Evolutionary conservation across 2,797 vertebrate species (phyloP).

Genomic region (Spea hammondii): DNA sequence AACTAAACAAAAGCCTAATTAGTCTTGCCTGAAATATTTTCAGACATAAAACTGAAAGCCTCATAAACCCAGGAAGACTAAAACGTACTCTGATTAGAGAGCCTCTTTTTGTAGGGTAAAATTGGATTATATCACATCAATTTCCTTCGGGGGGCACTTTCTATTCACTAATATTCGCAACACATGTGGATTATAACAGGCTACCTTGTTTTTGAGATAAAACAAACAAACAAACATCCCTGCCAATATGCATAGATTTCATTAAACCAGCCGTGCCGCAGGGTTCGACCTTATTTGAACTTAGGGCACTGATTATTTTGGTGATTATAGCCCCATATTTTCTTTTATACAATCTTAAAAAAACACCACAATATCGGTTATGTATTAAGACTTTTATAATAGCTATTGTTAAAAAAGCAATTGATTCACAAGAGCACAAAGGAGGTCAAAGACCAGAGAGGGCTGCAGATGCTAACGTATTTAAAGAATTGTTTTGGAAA

Average conservation of each 20-base stretch:
- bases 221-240: conserved; percentile 48
- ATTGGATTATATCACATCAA: conserved; percentile 64
- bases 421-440: background rate
- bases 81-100: conserved; percentile 67
- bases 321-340: background rate
- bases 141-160: conserved; percentile 63
- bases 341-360: too few relatives aligned
- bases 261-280: conserved; percentile 58
- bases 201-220: conserved; percentile 72
- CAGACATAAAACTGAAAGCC: conserved; percentile 69
- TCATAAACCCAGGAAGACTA: conserved; percentile 62
- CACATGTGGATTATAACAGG: conserved; percentile 70
- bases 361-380: too few relatives aligned
- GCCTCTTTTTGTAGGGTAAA: conserved; percentile 65
- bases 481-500: conserved; percentile 43
- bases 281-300: conserved; percentile 59
- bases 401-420: background rate
- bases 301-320: conserved; percentile 10
- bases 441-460: background rate
- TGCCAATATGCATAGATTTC: conserved; percentile 65
- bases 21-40: conserved; percentile 67
- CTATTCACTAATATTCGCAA: conserved; percentile 63
- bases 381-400: too few relatives aligned
- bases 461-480: conserved; percentile 35
- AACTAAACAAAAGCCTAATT: conserved; percentile 68